phyloP scores from a whole-genome alignment of 53 echinoderm and acorn worm genomes.

The Actinopyga echinites region DNA sequence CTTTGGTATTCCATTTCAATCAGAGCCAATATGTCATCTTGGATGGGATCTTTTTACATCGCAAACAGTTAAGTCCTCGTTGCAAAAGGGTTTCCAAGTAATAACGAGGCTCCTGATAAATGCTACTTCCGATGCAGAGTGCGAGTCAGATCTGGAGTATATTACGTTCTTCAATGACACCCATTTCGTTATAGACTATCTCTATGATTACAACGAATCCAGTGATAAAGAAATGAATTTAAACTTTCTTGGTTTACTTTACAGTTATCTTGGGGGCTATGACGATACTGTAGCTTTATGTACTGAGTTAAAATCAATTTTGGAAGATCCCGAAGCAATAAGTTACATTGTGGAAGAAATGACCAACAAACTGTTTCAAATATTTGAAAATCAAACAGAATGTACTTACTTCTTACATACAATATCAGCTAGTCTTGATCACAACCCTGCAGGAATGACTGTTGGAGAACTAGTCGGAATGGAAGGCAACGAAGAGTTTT shows the following conservation, averaged over 20 bases:
- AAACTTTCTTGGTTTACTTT: background rate
- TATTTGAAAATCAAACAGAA: background rate
- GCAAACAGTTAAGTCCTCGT: background rate
- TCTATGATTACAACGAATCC: background rate
- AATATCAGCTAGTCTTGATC: background rate
- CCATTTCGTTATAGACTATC: background rate
- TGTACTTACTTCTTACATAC: background rate
- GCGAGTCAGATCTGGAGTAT: background rate
- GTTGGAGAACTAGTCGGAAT: background rate
- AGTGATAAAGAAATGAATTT: background rate
- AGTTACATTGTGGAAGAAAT: background rate
- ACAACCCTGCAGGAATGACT: background rate
- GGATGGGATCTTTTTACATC: slow-evolving; percentile 14
- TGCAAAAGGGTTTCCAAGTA: background rate
- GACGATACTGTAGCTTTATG: background rate
- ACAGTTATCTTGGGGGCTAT: slow-evolving; percentile 7
- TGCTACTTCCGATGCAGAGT: background rate
- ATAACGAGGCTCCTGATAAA: background rate
- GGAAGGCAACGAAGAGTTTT: background rate
- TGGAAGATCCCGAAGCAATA: background rate
- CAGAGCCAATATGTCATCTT: background rate
- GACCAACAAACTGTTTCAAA: background rate
- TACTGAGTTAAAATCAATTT: background rate
- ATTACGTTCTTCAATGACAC: background rate
- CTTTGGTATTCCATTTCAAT: background rate